phyloP scores from a whole-genome alignment of 2,797 vertebrate species.

The Cuniculus paca region DNA sequence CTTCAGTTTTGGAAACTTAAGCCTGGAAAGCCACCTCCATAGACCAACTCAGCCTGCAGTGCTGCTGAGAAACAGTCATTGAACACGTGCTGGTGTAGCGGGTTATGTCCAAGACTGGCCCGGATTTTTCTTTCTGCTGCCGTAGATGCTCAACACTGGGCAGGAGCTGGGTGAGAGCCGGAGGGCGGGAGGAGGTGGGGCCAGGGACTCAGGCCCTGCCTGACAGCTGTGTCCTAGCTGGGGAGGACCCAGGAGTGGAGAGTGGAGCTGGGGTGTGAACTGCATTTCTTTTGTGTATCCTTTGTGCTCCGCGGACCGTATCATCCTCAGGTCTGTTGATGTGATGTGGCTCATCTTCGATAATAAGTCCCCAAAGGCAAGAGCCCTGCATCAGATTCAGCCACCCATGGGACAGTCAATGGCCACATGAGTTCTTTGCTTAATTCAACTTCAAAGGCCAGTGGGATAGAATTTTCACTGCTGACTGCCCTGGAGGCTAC shows the following conservation, averaged over 20 bases:
- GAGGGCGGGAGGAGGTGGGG: background rate
- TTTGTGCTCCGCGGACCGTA: no score
- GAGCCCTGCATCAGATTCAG: background rate
- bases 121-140: background rate
- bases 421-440: background rate
- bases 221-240: no score
- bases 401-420: no score
- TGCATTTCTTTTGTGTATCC: no score
- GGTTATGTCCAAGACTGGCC: no score
- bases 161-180: no score
- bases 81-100: background rate
- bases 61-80: background rate
- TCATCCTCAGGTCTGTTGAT: no score
- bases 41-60: background rate
- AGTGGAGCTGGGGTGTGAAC: no score
- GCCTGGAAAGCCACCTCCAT: background rate
- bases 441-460: background rate
- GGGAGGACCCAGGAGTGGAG: no score
- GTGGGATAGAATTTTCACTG: no score
- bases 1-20: background rate
- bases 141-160: no score
- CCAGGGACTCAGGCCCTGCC: no score
- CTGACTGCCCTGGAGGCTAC: background rate
- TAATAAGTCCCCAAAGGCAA: background rate
- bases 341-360: background rate